Evolutionary conservation across 2,797 vertebrate species (phyloP).

Genomic region (Girardinus metallicus): DNA sequence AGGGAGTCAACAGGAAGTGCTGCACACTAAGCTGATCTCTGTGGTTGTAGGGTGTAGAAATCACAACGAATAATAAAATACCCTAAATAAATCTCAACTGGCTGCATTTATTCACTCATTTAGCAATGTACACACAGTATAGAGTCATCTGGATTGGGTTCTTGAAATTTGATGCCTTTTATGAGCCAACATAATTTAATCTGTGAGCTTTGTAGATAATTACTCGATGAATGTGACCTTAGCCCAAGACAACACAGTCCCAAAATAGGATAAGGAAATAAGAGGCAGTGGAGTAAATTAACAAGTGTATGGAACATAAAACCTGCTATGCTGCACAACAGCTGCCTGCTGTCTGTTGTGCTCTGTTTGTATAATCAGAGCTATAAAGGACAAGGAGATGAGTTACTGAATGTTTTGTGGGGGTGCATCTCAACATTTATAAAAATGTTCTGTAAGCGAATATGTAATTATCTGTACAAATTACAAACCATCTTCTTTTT

Average conservation of each 20-base stretch:
- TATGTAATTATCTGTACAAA: slow-evolving; percentile 1
- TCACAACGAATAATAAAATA: background rate
- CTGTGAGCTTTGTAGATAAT: background rate
- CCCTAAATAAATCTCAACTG: background rate
- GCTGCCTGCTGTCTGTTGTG: background rate
- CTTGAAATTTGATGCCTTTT: background rate
- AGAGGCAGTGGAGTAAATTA: background rate
- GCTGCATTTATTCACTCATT: background rate
- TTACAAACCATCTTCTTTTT: background rate
- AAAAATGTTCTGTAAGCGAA: background rate
- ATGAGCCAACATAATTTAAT: background rate
- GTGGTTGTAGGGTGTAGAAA: background rate
- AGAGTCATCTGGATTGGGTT: background rate
- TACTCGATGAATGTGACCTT: background rate
- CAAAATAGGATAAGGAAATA: background rate
- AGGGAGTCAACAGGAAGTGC: background rate
- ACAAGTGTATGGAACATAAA: background rate
- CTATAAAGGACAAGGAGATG: background rate
- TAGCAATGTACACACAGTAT: background rate
- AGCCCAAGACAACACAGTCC: background rate
- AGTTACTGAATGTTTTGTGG: background rate
- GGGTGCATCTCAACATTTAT: background rate
- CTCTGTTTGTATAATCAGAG: background rate
- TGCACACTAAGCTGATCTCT: background rate
- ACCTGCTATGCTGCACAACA: background rate